Conservation (phyloP, 1,140 invertebrate species). For the Lamellibrachia luymesi region DNA sequence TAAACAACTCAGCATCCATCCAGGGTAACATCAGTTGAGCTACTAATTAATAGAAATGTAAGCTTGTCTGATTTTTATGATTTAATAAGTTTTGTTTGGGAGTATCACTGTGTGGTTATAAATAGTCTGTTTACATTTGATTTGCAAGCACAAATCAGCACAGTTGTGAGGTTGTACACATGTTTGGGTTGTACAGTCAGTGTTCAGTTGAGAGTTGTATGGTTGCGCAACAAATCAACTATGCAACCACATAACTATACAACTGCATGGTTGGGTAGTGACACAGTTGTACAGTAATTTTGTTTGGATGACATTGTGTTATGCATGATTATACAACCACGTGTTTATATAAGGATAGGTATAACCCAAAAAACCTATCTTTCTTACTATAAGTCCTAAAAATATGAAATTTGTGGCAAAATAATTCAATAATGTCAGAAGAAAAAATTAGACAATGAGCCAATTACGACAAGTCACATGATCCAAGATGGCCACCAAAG, state of each 20-base stretch:
- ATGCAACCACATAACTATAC: not conserved
- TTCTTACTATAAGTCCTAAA: too few relatives aligned
- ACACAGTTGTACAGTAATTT: not conserved
- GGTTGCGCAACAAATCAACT: not conserved
- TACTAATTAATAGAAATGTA: not conserved
- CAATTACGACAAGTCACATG: too few relatives aligned
- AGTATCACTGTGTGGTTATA: not conserved
- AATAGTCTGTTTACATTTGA: not conserved
- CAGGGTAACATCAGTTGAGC: not conserved
- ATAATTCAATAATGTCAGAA: too few relatives aligned
- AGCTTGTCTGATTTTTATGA: not conserved
- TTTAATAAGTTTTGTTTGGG: not conserved
- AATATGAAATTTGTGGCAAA: too few relatives aligned
- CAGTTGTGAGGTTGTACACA: not conserved
- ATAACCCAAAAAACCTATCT: too few relatives aligned
- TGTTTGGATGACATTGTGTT: not conserved
- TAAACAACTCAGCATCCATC: not conserved
- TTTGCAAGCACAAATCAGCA: not conserved
- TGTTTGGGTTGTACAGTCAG: too few relatives aligned
- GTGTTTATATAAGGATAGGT: too few relatives aligned
- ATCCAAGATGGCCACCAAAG: too few relatives aligned
- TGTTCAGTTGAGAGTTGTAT: not conserved
- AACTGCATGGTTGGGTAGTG: not conserved
- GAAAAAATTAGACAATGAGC: too few relatives aligned
- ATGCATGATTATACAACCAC: too few relatives aligned